Evolutionary conservation across 2,888 invertebrate species (phyloP).

Genomic region (Macrophya alboannulata): DNA sequence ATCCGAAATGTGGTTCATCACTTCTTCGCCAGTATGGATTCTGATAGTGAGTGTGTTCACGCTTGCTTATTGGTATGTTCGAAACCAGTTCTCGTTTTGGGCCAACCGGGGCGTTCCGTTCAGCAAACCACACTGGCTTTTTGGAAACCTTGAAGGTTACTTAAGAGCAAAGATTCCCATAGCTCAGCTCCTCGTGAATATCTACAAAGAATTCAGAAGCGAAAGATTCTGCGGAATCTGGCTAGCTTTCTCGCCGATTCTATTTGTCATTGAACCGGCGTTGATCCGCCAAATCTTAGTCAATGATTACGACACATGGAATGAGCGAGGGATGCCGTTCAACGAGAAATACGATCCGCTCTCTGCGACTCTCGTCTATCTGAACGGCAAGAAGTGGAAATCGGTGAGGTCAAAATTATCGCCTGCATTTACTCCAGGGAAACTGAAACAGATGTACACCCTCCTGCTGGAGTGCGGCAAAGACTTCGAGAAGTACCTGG

Average conservation of each 20-base stretch:
- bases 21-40: background rate
- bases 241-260: constrained; percentile 58
- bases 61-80: background rate
- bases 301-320: constrained; percentile 75
- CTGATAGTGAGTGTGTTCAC: background rate
- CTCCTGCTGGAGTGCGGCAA: constrained; percentile 71
- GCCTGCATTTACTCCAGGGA: constrained; percentile 79
- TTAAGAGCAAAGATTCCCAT: constrained; percentile 81
- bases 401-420: constrained; percentile 77
- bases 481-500: constrained; percentile 67
- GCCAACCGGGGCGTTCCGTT: background rate
- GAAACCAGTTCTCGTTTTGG: constrained; percentile 11
- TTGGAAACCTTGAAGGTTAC: background rate
- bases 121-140: background rate
- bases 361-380: constrained; percentile 68
- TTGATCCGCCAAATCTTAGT: constrained; percentile 73
- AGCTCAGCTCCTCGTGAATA: constrained; percentile 82
- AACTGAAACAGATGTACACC: constrained; percentile 79
- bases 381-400: constrained; percentile 78
- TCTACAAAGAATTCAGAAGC: constrained; percentile 53
- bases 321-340: constrained; percentile 71
- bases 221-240: constrained; percentile 24
- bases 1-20: too few relatives aligned
- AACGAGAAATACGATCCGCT: constrained; percentile 74
- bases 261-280: constrained; percentile 73